Evolutionary conservation across 2,113 vertebrate genomes (phyloP).

Genomic region (Corythaeola cristata): DNA sequence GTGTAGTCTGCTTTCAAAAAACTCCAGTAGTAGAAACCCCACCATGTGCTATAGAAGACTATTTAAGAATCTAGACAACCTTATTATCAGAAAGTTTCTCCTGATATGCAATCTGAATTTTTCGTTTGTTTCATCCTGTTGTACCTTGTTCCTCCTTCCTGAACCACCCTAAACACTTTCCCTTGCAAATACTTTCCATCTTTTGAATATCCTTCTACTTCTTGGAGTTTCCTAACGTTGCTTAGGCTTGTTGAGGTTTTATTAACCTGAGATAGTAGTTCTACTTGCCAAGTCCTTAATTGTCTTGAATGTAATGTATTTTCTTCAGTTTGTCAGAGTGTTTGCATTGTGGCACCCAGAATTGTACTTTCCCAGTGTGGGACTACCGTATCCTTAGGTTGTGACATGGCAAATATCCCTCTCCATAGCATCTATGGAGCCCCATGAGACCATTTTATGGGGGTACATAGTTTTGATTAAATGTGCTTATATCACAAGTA

Average conservation of each 20-base stretch:
- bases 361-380: background rate
- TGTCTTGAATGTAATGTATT: background rate
- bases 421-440: background rate
- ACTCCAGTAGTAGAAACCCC: background rate
- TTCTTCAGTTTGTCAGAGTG: background rate
- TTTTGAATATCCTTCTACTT: conserved; percentile 9
- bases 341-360: background rate
- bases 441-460: background rate
- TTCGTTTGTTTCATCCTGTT: background rate
- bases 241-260: conserved; percentile 26
- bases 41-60: background rate
- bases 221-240: background rate
- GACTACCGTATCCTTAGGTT: background rate
- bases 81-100: background rate
- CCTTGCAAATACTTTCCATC: background rate
- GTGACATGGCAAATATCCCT: background rate
- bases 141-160: background rate
- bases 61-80: background rate
- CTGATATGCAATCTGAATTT: background rate
- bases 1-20: background rate
- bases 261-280: conserved; percentile 9
- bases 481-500: background rate
- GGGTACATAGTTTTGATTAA: background rate
- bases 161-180: background rate
- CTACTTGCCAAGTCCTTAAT: background rate